Evolutionary conservation across 2,888 invertebrate species (phyloP), one percentile per base, ranked within the genome.

Genomic region (Eupithecia tripunctaria): DNA sequence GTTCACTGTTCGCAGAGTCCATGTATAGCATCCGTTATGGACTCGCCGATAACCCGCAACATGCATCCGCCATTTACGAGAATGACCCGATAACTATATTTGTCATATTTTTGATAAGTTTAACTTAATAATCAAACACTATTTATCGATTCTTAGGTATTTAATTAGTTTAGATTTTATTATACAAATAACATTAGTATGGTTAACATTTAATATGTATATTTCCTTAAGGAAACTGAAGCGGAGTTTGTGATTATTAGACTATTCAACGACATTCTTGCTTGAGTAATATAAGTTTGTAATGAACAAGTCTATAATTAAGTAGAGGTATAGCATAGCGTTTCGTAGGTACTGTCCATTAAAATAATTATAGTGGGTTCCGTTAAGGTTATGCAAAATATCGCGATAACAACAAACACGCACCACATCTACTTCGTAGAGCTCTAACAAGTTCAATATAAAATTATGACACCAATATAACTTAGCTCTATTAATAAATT

Each of bases 1-100:
- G 92, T 91, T 91, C 92, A 91, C 82, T 90, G 91, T 82, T 89
- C 91, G 91, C 89, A 84, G 78, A 81, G 84, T 82, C 82, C 88
- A 87, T 85, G 87, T 82, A 77, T 80, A 83, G 83, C 86, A 88
- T 92, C 93, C 92, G 90, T 79, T 86, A 73, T 73, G 76, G 78
- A 77, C 81, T 81, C 81, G 82, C 36, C 77, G 79, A 84, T 88
- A 88, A 63, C 62, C 88, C 88, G 25, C 56, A 56, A 12, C 88
- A 87, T 88, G 88, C 93, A 93, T 93, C 93, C 93, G 92, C 83
- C 81, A 79, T 74, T 5, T 79, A 76, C 79, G 81, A 81, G 78
- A 82, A 76, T 71, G 64, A 78, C 77, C 76, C 82, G 81, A 83
- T 81, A 70, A 72, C 29, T 64, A 64, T 73, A 70, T 56, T 70